Evolutionary conservation across 2,113 vertebrate genomes (phyloP), one percentile per base, ranked within the genome.

Genomic region (Barbus barbus): DNA sequence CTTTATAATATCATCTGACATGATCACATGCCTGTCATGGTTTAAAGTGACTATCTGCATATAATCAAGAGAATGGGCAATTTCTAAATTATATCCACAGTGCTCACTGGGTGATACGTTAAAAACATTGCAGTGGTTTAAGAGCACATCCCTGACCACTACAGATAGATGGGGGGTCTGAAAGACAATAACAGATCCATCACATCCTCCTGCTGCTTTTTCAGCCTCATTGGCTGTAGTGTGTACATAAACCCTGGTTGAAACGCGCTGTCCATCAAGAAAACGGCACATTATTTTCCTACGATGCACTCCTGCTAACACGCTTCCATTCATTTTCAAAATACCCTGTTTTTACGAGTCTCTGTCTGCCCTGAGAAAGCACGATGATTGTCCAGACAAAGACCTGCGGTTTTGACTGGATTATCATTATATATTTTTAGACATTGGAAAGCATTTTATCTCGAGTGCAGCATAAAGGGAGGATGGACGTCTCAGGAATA

Each of bases 111-210:
- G 71, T 73, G 9, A 69, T 58, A 58, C 8, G 20, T 77, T 53
- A 24, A 73, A 80, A 56, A 36, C 56, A 71, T 31, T 44, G 24
- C 26, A n/a, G 38, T 61, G 56, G 38, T 83, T 65, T 83, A 67
- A 51, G 58, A 48, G 53, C 51, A 24, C 58, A 80, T 63, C 16
- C 38, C 53, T 85, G 84, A 85, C 84, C 84, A 85, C 71, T 81
- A 46, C 84, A 85, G 67, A 71, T 79, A 58, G 76, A 84, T 84
- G 33, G 33, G 24, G n/a, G 48, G 65, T 38, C 48, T 71, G 2
- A 56, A 72, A 85, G 77, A 85, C 77, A 85, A 85, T 63, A 85
- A 85, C 77, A 74, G 69, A 85, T 85, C 77, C 84, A 85, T 85
- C 84, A 85, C 67, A 36, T 63, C 36, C 56, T 61, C 56, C 56